These are phyloP conservation scores for Agrilus mali DNA, from an alignment of 2,888 invertebrate genomes.

Conservation along the genomic window DNA sequence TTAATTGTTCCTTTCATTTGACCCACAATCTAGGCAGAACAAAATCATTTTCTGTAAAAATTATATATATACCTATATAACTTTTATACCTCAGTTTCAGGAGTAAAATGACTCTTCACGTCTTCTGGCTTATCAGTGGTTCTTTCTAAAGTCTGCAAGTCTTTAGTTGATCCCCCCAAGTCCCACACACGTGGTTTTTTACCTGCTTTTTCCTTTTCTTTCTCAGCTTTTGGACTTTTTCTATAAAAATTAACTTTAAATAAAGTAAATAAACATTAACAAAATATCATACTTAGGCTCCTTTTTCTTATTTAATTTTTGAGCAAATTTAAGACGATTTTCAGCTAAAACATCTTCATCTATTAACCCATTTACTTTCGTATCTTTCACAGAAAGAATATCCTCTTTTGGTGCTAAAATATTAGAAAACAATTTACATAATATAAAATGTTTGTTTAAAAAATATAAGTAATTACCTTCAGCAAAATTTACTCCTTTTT, in stretches of 20 bases:
- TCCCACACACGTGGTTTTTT: constrained; percentile 90
- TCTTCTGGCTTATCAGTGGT: constrained; percentile 64
- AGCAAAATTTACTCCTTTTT: constrained; percentile 30
- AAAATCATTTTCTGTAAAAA: constrained; percentile 16
- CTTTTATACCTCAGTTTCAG: constrained; percentile 48
- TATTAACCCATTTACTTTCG: constrained; percentile 29
- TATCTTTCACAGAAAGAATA: constrained; percentile 28
- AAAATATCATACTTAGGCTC: constrained; percentile 38
- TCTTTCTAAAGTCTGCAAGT: constrained; percentile 67
- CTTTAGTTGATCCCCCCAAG: constrained; percentile 64
- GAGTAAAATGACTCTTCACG: constrained; percentile 42
- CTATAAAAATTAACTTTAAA: constrained; percentile 16
- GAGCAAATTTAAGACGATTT: constrained; percentile 68
- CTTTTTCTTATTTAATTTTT: constrained; percentile 57
- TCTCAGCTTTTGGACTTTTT: constrained; percentile 39
- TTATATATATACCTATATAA: neutral
- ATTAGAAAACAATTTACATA: constrained; percentile 1
- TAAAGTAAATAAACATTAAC: neutral
- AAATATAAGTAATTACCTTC: constrained; percentile 12
- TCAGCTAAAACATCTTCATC: constrained; percentile 59
- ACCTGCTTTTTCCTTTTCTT: constrained; percentile 52
- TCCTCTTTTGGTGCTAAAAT: constrained; percentile 39
- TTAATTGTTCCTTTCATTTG: constrained; percentile 74
- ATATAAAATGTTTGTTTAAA: constrained; percentile 1
- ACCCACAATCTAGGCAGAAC: constrained; percentile 52